Base-by-base conservation (phyloP, 2,113 vertebrate species). In the Boleophthalmus pectinirostris region DNA sequence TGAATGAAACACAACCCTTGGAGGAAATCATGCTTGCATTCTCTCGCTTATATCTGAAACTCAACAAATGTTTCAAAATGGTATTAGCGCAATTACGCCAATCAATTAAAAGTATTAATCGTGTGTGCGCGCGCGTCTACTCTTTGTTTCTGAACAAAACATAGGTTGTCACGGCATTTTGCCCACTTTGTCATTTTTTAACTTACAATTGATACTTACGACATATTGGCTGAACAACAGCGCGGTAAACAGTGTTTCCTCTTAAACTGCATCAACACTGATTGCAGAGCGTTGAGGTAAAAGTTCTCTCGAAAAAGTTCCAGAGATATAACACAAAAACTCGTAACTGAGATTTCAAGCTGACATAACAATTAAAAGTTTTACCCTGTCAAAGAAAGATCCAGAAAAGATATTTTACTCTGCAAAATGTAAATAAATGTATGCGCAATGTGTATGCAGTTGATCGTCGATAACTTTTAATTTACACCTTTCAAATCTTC, bases 181-280 rank as follows among this genome's bases (percentile, higher is more conserved):
- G 38, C 9, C 8, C 38, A 5, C 23, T 63, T 61, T 56, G 77
- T 74, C 67, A 78, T 69, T 75, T 85, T 75, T 79, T 65, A 69
- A 80, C 77, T 43, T 7, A 14, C 38, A 33, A 63, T n/a, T 78
- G 81, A 3, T 29, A 29, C 29, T 29, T 29, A 29, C 2, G 29
- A 4, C 29, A 29, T 2, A 29, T 2, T 25, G 23, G 3, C 4
- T 2, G 56, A 58, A 58, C 1, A 12, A 24, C 10, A 24, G 3
- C 1, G 23, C 8, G 11, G 16, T n/a, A 53, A 53, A 53, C 51
- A n/a, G 49, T 3, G 3, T 56, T 21, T 21, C 4, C 29, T 29
- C 29, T 29, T 29, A 29, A 29, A 29, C 2, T 29, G 2, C 29
- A 29, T 29, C 29, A 29, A 29, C 29, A 4, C 29, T 29, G 29